Base-by-base conservation (phyloP, 2,113 vertebrate genomes). In the Zingel zingel region DNA sequence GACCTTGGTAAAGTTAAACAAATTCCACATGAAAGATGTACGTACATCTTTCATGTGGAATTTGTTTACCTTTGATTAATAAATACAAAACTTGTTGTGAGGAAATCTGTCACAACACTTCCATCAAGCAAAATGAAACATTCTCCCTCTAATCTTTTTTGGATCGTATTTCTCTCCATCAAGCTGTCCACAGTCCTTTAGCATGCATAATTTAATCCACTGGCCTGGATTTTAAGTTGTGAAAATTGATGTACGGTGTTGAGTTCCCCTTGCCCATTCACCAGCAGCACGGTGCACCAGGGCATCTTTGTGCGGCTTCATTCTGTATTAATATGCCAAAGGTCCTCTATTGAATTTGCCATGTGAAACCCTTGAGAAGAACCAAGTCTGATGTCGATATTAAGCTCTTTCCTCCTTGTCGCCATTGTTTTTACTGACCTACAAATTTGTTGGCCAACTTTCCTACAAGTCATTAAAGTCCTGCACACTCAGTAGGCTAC, bases 231-330 rank as follows among this genome's bases (percentile, higher is more conserved):
- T 95, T 94, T 92, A 90, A 93, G 92, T 94, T 93, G 93, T 94
- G 92, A 93, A 95, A 96, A 95, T 94, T 94, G 95, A 96, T 96
- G 93, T 81, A 82, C 43, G 93, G 96, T 95, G 91, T 96, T 94
- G 86, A 86, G 91, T 96, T 95, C 82, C 94, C 86, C 14, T 54
- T 85, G 88, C 88, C 94, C 90, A 94, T 96, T 95, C 95, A 95
- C 36, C 4, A 57, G 89, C 19, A 69, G 72, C 70, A 83, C 54
- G 30, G 82, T 81, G 86, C 61, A 15, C 78, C 86, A 69, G 88
- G 85, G 80, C 92, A 91, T 92, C 93, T 93, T 95, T 95, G 95
- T 95, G 89, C 13, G 0, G 64, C 90, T 90, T 94, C 93, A 94
- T 95, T 94, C 86, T 94, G 87, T 94, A 95, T 95, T 93, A 91